Evolutionary conservation across 2,113 vertebrate species (phyloP), one percentile per base, ranked within the genome.

Genomic region (Heloderma charlesbogerti): DNA sequence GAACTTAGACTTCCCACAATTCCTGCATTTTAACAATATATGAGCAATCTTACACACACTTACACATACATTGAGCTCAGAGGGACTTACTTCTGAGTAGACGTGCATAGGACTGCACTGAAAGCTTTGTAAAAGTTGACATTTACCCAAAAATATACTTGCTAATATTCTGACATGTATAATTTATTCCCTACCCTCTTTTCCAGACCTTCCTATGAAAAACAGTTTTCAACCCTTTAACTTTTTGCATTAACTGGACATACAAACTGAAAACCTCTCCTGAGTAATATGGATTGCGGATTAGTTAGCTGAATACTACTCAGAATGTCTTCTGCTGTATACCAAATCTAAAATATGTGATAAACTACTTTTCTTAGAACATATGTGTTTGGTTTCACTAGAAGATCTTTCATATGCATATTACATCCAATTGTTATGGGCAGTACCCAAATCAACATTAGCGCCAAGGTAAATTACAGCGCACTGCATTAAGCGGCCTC

Each of bases 251-350:
- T 51, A 81, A 18, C 31, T 81, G 79, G 51, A 57, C 34, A 81
- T 57, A 4, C 3, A 31, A 88, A 91, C 3, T 40, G 87, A 90
- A 85, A 92, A 43, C 13, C 74, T 43, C 69, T 85, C 67, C 77
- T 34, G 29, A 71, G 31, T 71, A 71, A 71, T 71, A 71, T 13
- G 81, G 0, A 80, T 22, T 80, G 4, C 4, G 20, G 12, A 29
- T 13, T 78, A 0, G 13, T 85, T 88, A 60, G n/a, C 82, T 79
- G 40, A 22, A 2, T 72, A 71, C 1, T 37, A 43, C 79, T 63
- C 92, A 60, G 81, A 93, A 91, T n/a, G 0, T 31, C 6, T 31
- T 88, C 0, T 69, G 15, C 6, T 90, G 57, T 22, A 15, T 16
- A n/a, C 0, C 1, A 34, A 83, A 87, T 87, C 34, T 27, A 83